Evolutionary conservation across 1,140 invertebrate genomes (phyloP).

Genomic region (Stegodyphus mimosarum): DNA sequence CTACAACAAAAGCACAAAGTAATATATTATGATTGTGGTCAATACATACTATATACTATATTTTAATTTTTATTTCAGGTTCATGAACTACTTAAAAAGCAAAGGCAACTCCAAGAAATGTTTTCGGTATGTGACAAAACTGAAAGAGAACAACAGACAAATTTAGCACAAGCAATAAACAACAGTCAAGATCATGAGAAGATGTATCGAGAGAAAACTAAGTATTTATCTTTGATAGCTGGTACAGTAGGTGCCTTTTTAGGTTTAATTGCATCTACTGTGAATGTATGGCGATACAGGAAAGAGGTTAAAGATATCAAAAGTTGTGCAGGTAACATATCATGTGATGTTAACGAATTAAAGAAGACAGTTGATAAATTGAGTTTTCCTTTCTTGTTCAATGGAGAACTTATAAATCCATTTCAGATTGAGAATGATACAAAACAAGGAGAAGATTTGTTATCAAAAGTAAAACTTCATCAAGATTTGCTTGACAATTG

Average conservation of each 20-base stretch:
- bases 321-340: slow-evolving; percentile 26
- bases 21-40: not conserved
- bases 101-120: slow-evolving; percentile 1
- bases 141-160: slow-evolving; percentile 38
- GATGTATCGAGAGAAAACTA: slow-evolving; percentile 51
- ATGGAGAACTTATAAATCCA: not conserved
- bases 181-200: slow-evolving; percentile 50
- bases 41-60: not conserved
- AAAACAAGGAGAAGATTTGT: slow-evolving; percentile 3
- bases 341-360: slow-evolving; percentile 16
- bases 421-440: not conserved
- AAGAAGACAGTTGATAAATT: slow-evolving; percentile 13
- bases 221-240: slow-evolving; percentile 48
- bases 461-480: slow-evolving; percentile 10
- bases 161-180: slow-evolving; percentile 40
- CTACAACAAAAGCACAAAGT: not conserved
- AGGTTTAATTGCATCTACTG: slow-evolving; percentile 30
- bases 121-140: slow-evolving; percentile 25
- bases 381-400: not conserved
- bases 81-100: slow-evolving; percentile 36
- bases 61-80: slow-evolving; percentile 22
- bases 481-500: not conserved
- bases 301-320: slow-evolving; percentile 30
- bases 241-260: slow-evolving; percentile 40
- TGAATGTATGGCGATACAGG: slow-evolving; percentile 42